Evolutionary conservation across 2,888 invertebrate genomes (phyloP).

Genomic region (Lapara coniferarum): DNA sequence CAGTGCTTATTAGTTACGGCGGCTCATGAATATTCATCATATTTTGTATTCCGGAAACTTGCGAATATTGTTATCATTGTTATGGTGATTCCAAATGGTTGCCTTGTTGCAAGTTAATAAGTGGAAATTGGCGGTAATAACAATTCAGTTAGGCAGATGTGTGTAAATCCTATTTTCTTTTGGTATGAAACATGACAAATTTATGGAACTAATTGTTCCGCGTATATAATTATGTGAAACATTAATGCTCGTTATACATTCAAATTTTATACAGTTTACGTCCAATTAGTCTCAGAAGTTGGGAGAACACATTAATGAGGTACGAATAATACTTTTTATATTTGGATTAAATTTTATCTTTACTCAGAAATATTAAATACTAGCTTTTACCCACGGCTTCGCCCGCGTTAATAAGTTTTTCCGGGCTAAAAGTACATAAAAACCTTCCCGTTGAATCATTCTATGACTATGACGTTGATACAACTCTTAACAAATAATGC

Average conservation of each 20-base stretch:
- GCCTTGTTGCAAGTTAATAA: constrained; percentile 60
- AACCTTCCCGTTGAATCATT: too few species aligned
- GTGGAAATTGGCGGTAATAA: constrained; percentile 69
- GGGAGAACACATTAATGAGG: constrained; percentile 12
- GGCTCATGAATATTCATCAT: constrained; percentile 65
- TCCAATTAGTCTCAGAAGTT: constrained; percentile 5
- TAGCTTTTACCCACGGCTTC: too few species aligned
- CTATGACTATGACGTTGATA: too few species aligned
- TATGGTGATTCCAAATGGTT: constrained; percentile 68
- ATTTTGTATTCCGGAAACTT: constrained; percentile 60
- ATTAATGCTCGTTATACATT: constrained; percentile 11
- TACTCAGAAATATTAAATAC: not conserved
- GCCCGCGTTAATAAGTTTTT: too few species aligned
- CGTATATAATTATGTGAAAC: constrained; percentile 21
- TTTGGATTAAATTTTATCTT: not conserved
- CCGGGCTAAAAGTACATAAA: too few species aligned
- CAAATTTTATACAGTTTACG: constrained; percentile 9
- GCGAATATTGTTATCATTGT: constrained; percentile 75
- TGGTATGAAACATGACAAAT: constrained; percentile 39
- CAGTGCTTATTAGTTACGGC: constrained; percentile 59
- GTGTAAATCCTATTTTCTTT: constrained; percentile 53
- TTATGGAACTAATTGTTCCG: constrained; percentile 30
- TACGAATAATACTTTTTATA: not conserved
- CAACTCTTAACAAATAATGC: too few species aligned
- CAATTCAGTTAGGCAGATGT: constrained; percentile 63